A percentile compares a stretch with the other conserved stretches of the same genome.
These are phyloP conservation scores for Lepeophtheirus salmonis DNA, from an alignment of 1,140 invertebrate genomes.

Conservation along the genomic window DNA sequence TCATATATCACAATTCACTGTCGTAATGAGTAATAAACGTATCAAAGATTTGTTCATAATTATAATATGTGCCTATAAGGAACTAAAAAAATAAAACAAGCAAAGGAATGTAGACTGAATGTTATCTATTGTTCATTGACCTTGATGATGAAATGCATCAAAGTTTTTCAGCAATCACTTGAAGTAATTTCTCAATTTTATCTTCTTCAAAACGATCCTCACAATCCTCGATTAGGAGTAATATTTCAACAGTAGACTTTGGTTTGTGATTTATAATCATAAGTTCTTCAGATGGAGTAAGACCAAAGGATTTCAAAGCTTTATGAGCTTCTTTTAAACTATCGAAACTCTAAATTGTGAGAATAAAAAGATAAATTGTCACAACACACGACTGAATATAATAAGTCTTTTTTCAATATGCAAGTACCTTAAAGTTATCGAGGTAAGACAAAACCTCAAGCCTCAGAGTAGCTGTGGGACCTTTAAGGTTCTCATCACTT, in stretches of 20 bases:
- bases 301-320: conserved; percentile 1
- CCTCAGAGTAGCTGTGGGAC: background rate
- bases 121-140: too few species aligned
- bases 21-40: too few species aligned
- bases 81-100: too few species aligned
- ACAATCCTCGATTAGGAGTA: conserved; percentile 7
- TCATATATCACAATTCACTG: too few species aligned
- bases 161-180: background rate
- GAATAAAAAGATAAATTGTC: too few species aligned
- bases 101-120: too few species aligned
- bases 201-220: conserved; percentile 6
- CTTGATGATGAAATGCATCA: too few species aligned
- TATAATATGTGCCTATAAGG: too few species aligned
- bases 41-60: too few species aligned
- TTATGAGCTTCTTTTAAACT: background rate
- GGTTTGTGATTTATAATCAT: conserved; percentile 1
- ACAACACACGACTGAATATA: too few species aligned
- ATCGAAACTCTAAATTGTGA: background rate
- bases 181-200: background rate
- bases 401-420: too few species aligned
- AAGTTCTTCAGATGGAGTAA: background rate
- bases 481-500: background rate
- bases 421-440: background rate
- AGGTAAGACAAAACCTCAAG: background rate
- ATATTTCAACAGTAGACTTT: conserved; percentile 3